Evolutionary conservation across 2,113 vertebrate genomes (phyloP).

Genomic region (Hippocampus abdominalis): DNA sequence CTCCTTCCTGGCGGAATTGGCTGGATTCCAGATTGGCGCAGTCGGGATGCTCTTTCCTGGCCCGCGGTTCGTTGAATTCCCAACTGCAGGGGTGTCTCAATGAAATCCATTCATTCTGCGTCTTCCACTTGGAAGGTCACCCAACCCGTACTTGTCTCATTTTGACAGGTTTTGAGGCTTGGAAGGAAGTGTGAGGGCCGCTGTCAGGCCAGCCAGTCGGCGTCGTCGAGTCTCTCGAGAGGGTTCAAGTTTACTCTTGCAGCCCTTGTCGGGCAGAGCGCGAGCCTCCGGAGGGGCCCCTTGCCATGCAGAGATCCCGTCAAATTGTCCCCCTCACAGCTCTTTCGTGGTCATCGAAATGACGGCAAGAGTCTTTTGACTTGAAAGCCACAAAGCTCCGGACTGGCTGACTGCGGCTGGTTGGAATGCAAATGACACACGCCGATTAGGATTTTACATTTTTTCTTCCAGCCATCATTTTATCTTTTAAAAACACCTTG

Average conservation of each 20-base stretch:
- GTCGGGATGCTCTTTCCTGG: not conserved
- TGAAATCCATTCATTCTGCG: conserved; percentile 1
- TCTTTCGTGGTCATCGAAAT: too few relatives aligned
- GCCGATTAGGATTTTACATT: not conserved
- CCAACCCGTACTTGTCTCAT: conserved; percentile 9
- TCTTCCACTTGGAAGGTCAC: conserved; percentile 12
- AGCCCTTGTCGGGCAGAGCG: conserved; percentile 39
- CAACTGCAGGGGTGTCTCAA: not conserved
- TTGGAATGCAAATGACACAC: not conserved
- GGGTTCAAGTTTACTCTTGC: conserved; percentile 35
- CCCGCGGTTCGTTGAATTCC: conserved; percentile 17
- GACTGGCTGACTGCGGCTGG: not conserved
- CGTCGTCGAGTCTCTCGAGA: conserved; percentile 23
- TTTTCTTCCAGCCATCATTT: not conserved
- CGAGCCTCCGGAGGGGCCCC: conserved; percentile 17
- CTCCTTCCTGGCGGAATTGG: not conserved
- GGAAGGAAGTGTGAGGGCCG: conserved; percentile 11
- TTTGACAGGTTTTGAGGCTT: conserved; percentile 14
- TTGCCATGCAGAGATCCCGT: not conserved
- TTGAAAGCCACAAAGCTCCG: not conserved
- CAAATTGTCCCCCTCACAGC: not conserved
- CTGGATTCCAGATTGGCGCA: conserved; percentile 7
- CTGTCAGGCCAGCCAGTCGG: conserved; percentile 36
- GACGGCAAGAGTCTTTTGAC: not conserved
- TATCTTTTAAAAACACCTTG: not conserved